Evolutionary conservation across 2,888 invertebrate genomes (phyloP).

Genomic region (Drosophila melanosoma): DNA sequence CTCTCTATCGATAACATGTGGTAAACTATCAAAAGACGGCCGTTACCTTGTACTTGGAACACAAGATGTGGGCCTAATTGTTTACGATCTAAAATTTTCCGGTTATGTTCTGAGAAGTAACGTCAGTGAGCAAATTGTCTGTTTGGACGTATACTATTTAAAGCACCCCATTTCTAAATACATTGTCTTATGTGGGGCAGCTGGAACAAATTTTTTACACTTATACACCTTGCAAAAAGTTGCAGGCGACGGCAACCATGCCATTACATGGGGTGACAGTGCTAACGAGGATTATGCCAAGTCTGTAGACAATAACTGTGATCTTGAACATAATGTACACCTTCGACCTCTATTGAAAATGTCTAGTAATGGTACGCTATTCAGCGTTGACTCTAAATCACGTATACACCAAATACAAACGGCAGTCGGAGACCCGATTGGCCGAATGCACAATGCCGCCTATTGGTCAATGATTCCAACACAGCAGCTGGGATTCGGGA

Average conservation of each 20-base stretch:
- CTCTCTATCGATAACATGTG: constrained; percentile 72
- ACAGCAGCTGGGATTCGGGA: constrained; percentile 33
- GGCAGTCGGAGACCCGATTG: not conserved
- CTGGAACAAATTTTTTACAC: constrained; percentile 73
- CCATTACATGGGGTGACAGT: constrained; percentile 79
- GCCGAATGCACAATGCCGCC: constrained; percentile 3
- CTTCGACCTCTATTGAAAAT: constrained; percentile 61
- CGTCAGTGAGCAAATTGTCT: constrained; percentile 82
- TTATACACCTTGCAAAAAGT: constrained; percentile 77
- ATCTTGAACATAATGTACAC: constrained; percentile 79
- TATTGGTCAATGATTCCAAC: constrained; percentile 77
- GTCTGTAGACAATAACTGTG: not conserved
- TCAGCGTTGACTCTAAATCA: constrained; percentile 82
- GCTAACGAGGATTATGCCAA: constrained; percentile 40
- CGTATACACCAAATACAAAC: constrained; percentile 79
- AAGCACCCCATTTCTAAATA: constrained; percentile 78
- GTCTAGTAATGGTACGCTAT: constrained; percentile 60
- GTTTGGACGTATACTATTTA: constrained; percentile 82
- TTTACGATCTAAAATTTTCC: constrained; percentile 73
- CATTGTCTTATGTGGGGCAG: constrained; percentile 81
- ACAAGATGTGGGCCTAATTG: constrained; percentile 74
- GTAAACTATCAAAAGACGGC: constrained; percentile 75
- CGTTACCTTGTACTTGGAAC: constrained; percentile 83
- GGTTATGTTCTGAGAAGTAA: constrained; percentile 80
- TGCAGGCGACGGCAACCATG: constrained; percentile 19